Evolutionary conservation across 2,797 vertebrate species (phyloP).

Genomic region (Miichthys miiuy): DNA sequence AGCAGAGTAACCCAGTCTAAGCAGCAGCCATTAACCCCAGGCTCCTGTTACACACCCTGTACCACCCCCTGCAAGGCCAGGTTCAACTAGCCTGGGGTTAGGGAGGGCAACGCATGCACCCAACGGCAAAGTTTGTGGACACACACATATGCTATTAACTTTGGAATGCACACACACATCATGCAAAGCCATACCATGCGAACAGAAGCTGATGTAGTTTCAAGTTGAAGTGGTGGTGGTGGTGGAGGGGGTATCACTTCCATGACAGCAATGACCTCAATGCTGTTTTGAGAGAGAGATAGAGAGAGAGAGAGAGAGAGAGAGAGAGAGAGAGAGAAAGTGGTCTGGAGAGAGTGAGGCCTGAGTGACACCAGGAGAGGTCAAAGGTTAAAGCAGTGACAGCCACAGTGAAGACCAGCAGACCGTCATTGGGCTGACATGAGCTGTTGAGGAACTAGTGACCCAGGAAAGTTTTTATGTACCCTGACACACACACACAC

Average conservation of each 20-base stretch:
- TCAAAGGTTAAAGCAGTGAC: slow-evolving; percentile 74
- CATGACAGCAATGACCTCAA: slow-evolving; percentile 60
- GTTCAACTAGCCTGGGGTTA: slow-evolving; percentile 67
- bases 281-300: slow-evolving; percentile 30
- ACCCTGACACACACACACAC: slow-evolving; percentile 16
- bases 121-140: slow-evolving; percentile 33
- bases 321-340: slow-evolving; percentile 40
- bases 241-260: slow-evolving; percentile 40
- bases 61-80: slow-evolving; percentile 35
- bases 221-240: slow-evolving; percentile 1
- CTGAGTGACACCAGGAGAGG: slow-evolving; percentile 62
- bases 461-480: slow-evolving; percentile 68
- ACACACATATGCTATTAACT: slow-evolving; percentile 14
- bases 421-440: slow-evolving; percentile 66
- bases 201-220: slow-evolving; percentile 58
- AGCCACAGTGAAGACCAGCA: slow-evolving; percentile 57
- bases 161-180: slow-evolving; percentile 39
- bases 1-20: slow-evolving; percentile 65
- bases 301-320: slow-evolving; percentile 28
- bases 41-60: slow-evolving; percentile 67
- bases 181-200: slow-evolving; percentile 21
- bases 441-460: slow-evolving; percentile 71
- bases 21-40: slow-evolving; percentile 69
- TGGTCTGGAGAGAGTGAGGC: slow-evolving; percentile 42
- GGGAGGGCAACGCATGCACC: slow-evolving; percentile 29